phyloP scores from a whole-genome alignment of 2,797 vertebrate genomes.

The Darevskia nairensis region DNA sequence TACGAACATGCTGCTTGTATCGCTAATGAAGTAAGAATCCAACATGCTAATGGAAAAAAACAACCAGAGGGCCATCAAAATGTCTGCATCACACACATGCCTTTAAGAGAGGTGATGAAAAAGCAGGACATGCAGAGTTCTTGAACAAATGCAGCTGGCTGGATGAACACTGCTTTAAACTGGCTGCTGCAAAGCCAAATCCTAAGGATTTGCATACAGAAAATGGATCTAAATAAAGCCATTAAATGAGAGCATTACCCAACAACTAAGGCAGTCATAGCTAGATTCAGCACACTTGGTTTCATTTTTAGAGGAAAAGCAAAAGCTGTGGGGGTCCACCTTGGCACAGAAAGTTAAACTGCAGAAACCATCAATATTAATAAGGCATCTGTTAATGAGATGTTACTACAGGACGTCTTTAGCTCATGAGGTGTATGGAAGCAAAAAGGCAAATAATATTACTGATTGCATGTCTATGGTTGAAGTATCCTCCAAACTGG shows the following conservation, averaged over 20 bases:
- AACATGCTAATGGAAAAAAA: rapidly evolving
- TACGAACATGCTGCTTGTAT: background rate
- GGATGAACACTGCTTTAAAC: slow-evolving; percentile 12
- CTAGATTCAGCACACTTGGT: background rate
- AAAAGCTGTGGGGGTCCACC: background rate
- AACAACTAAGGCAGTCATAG: background rate
- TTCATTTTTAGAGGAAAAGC: background rate
- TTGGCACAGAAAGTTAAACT: background rate
- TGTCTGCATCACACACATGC: background rate
- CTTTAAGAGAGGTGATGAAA: background rate
- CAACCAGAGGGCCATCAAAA: background rate
- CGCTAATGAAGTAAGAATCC: rapidly evolving
- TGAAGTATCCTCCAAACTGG: background rate
- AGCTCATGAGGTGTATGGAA: background rate
- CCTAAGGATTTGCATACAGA: slow-evolving; percentile 27
- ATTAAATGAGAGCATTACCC: slow-evolving; percentile 12
- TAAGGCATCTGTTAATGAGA: background rate
- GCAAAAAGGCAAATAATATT: background rate
- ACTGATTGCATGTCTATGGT: background rate
- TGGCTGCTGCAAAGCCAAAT: background rate
- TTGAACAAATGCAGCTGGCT: slow-evolving; percentile 7
- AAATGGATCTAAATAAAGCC: slow-evolving; percentile 22
- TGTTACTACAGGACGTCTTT: background rate
- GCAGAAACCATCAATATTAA: background rate
- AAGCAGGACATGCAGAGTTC: background rate